Evolutionary conservation across 2,797 vertebrate genomes (phyloP), one percentile per base, ranked within the genome.

Genomic region (Rhinogobio ventralis): DNA sequence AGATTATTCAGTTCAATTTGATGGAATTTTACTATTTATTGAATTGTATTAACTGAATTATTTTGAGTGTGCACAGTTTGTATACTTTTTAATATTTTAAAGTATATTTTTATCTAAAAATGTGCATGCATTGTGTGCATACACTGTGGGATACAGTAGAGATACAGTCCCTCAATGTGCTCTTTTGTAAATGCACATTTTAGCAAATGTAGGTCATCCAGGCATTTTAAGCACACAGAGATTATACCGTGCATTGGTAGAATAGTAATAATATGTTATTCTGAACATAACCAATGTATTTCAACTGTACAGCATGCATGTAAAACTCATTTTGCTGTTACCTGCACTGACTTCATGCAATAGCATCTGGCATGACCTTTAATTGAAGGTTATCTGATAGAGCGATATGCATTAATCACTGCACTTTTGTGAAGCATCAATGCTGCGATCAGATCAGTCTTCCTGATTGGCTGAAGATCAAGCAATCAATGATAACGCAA

Each of bases 401-500:
- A 64, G 39, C 55, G 57, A 39, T 39, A 36, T 14, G 15, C 72
- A 67, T 83, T 83, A 75, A 83, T 76, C 62, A 55, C 30, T n/a
- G 11, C 73, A 55, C 60, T 42, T 76, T 83, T 10, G 14, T 36
- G 28, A 74, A 36, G 71, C 45, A 74, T 66, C 9, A 49, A 15
- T 62, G 20, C 13, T 46, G 36, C 9, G 25, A 81, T 81, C 49
- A 81, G 36, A 81, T 81, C 49, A 57, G 51, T 62, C 60, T 75
- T 76, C 72, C 60, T 23, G 30, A 68, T 66, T 83, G 72, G 62
- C 72, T 83, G 60, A 75, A 75, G 46, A 79, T 87, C 76, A 78
- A 51, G 14, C 55, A 79, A 81, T 89, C 86, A 49, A 73, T 79
- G 45, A 81, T 76, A 72, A 64, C 33, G 1, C 85, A 46, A 78